Conservation (phyloP, 2,113 vertebrate species). For the Pomatostomus ruficeps region DNA sequence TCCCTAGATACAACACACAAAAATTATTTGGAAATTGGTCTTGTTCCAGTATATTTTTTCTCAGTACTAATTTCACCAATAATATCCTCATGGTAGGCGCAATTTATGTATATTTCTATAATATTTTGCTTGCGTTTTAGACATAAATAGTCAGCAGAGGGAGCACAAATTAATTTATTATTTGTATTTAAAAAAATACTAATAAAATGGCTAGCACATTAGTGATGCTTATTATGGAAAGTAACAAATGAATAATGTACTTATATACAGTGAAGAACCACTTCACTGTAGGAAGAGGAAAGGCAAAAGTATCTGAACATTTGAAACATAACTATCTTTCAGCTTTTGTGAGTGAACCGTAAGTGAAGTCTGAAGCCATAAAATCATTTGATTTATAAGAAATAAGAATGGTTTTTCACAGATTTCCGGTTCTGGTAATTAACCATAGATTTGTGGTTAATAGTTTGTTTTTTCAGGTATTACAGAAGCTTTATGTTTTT, state of each 20-base stretch:
- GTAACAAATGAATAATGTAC: not conserved
- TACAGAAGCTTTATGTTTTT: not conserved
- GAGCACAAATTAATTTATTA: slow-evolving; percentile 18
- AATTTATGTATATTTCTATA: not conserved
- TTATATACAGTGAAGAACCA: not conserved
- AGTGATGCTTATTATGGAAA: not conserved
- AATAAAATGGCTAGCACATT: not conserved
- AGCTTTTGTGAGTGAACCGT: not conserved
- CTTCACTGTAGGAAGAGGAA: too few species aligned
- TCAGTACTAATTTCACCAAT: not conserved
- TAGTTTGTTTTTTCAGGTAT: not conserved
- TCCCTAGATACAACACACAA: not conserved
- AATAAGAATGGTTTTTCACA: not conserved
- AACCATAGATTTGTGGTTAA: not conserved
- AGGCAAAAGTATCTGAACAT: not conserved
- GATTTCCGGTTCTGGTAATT: not conserved
- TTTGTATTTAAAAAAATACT: not conserved
- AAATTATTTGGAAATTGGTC: not conserved
- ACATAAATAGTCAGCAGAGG: slow-evolving; percentile 41
- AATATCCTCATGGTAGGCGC: not conserved
- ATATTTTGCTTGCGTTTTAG: not conserved
- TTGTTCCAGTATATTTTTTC: not conserved
- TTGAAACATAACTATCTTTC: not conserved
- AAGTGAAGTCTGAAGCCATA: not conserved
- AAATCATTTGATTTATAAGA: not conserved